Evolutionary conservation across 2,888 invertebrate genomes (phyloP).

Genomic region (Axea sp.): DNA sequence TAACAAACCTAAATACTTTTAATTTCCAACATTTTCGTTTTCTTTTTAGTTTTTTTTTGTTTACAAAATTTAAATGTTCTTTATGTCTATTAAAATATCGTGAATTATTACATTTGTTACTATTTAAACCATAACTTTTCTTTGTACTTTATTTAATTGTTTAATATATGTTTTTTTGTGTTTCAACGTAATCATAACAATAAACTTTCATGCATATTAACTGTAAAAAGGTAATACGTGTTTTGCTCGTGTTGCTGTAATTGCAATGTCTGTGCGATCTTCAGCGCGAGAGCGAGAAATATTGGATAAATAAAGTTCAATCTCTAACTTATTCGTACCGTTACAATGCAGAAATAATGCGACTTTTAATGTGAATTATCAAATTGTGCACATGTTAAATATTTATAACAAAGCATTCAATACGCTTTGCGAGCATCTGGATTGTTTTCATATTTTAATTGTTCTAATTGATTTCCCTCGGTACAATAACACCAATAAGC

Average conservation of each 20-base stretch:
- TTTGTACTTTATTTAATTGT: too few relatives aligned
- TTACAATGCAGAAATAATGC: conserved; percentile 1
- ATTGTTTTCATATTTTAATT: conserved; percentile 22
- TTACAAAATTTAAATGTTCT: too few relatives aligned
- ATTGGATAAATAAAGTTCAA: conserved; percentile 33
- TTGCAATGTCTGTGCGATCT: conserved; percentile 18
- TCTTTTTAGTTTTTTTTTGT: too few relatives aligned
- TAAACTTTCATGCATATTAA: conserved; percentile 17
- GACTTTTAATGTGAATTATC: conserved; percentile 14
- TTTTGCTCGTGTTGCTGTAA: conserved; percentile 6
- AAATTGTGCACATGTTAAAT: not conserved
- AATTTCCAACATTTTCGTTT: too few relatives aligned
- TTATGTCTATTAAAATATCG: too few relatives aligned
- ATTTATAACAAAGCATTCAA: conserved; percentile 11
- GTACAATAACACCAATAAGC: too few relatives aligned
- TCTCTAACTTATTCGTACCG: conserved; percentile 5
- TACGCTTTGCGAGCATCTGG: conserved; percentile 7
- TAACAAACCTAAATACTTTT: too few relatives aligned
- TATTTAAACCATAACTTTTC: too few relatives aligned
- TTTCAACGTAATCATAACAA: conserved; percentile 17
- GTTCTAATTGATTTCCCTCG: conserved; percentile 20
- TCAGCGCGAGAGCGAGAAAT: conserved; percentile 7
- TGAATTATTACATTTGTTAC: too few relatives aligned
- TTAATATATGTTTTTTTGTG: conserved; percentile 6
- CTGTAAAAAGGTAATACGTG: not conserved